A percentile compares a stretch with the other conserved stretches of the same genome.
phyloP scores from a whole-genome alignment of 2,113 vertebrate genomes.

The Dendropsophus ebraccatus region DNA sequence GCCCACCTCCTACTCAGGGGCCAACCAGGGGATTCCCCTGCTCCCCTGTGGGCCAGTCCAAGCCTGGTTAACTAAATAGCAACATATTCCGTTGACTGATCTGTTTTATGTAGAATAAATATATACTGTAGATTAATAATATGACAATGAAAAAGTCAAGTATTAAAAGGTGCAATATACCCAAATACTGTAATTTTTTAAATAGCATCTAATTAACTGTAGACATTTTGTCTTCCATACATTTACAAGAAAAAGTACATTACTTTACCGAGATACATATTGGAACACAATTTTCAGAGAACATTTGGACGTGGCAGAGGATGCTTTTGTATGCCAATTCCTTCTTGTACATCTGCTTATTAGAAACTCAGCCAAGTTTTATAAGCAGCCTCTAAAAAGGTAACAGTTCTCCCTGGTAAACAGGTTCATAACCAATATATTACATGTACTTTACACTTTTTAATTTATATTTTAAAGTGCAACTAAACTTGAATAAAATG shows the following conservation, averaged over 20 bases:
- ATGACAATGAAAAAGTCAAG: background rate
- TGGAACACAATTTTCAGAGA: constrained; percentile 7
- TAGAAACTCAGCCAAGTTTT: constrained; percentile 39
- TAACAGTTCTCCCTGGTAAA: constrained; percentile 26
- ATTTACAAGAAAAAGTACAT: background rate
- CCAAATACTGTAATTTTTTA: background rate
- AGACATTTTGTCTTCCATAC: background rate
- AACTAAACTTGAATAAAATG: background rate
- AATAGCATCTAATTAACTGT: background rate
- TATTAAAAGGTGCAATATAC: background rate
- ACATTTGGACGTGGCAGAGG: constrained; percentile 26
- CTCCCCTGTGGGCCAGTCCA: too few species aligned
- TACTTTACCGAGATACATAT: background rate
- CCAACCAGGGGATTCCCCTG: too few species aligned
- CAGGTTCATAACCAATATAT: background rate
- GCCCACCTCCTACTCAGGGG: too few species aligned
- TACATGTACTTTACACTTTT: background rate
- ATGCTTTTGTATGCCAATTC: constrained; percentile 34
- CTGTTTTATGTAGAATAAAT: background rate
- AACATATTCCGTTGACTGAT: too few species aligned
- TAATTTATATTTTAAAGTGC: background rate
- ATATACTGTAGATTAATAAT: background rate
- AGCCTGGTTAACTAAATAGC: too few species aligned
- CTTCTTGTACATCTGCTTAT: constrained; percentile 42
- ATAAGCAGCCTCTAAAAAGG: constrained; percentile 22